These are phyloP conservation scores for Conus canariensis DNA, from an alignment of 2,888 invertebrate genomes.

Conservation along the genomic window DNA sequence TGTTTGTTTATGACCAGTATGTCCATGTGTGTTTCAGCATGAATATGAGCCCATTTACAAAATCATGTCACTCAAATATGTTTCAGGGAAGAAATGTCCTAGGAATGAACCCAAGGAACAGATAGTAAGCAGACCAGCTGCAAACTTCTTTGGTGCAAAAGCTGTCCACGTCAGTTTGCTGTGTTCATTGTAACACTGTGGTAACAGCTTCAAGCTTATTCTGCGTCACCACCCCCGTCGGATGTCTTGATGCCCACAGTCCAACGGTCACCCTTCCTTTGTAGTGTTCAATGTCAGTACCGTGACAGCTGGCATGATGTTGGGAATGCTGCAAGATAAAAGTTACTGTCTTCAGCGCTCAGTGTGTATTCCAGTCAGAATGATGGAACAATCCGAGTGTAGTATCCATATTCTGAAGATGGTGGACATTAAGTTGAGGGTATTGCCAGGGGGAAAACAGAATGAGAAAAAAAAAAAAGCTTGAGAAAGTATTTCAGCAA, in stretches of 20 bases:
- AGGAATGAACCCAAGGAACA: slow-evolving; percentile 53
- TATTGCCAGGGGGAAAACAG: no score
- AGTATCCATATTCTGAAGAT: no score
- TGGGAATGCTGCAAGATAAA: neutral
- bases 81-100: slow-evolving; percentile 48
- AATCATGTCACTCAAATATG: neutral
- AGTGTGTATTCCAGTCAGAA: neutral
- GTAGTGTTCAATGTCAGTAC: no score
- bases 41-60: neutral
- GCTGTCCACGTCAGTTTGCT: neutral
- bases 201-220: neutral
- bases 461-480: no score
- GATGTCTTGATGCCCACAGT: no score
- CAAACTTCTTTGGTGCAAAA: neutral
- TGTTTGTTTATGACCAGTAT: neutral
- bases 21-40: neutral
- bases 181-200: neutral
- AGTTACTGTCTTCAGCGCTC: neutral
- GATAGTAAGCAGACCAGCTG: slow-evolving; percentile 25
- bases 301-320: neutral
- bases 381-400: neutral
- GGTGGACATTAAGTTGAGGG: no score
- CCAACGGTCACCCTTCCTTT: no score
- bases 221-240: neutral
- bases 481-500: no score